Base-by-base conservation (phyloP, 1,140 invertebrate species). In the Drosophila kohkoa region DNA sequence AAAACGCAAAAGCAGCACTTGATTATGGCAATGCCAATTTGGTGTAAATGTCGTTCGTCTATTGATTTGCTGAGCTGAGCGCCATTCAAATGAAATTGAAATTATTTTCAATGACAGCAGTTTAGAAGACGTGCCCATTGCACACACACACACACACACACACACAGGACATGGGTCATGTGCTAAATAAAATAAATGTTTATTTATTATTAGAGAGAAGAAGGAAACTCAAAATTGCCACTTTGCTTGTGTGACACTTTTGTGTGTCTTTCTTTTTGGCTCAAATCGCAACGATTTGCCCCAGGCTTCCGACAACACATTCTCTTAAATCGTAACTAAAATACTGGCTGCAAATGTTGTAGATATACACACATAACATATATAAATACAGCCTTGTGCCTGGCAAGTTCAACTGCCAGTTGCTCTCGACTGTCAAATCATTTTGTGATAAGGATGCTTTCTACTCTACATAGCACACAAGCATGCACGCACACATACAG, bases 371-470 rank as follows among this genome's bases (percentile, higher is more conserved):
- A 41, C 5, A 41, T 1, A n/a, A n/a, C n/a, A 55, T 30, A 16
- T 13, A 52, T 46, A 32, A 32, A 25, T 25, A 25, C 3, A 25
- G 20, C n/a, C 16, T 32, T 28, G 13, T 28, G 13, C 15, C 16
- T 45, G 51, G 48, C 48, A 65, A 67, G 82, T 74, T 86, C 71
- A 87, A 86, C 65, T 82, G 79, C 67, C 82, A 64, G 51, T 76
- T 82, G 83, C 73, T 87, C 83, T 83, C 67, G 83, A 62, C 77
- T 87, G 83, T 87, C 83, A 87, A 87, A 87, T 82, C 80, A 87
- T 77, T 88, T 57, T 88, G 66, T 87, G 83, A 87, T 87, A 87
- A 88, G 83, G 83, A 87, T 87, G 71, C 15, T 11, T 10, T 20
- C 70, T 72, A 1, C 20, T 16, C 70, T 68, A 69, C 66, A 87